Evolutionary conservation across 2,113 vertebrate species (phyloP).

Genomic region (Condylura cristata): DNA sequence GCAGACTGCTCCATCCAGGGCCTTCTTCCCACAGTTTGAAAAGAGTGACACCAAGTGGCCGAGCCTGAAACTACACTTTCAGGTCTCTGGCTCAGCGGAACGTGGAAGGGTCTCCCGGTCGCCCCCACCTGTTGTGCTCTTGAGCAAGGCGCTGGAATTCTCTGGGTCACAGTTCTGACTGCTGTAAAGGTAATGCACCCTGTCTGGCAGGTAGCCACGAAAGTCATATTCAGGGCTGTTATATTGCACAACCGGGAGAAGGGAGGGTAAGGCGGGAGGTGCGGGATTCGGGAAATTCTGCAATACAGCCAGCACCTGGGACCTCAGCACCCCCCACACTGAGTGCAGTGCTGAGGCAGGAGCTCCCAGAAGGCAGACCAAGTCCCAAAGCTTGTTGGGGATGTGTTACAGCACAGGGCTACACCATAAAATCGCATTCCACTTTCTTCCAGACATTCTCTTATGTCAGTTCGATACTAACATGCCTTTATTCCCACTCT

Average conservation of each 20-base stretch:
- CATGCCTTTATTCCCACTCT: neutral
- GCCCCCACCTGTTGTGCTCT: neutral
- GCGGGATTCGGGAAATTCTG: neutral
- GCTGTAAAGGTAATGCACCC: neutral
- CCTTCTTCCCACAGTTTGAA: conserved; percentile 16
- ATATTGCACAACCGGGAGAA: neutral
- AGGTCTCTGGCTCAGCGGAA: fast-evolving
- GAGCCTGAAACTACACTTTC: neutral
- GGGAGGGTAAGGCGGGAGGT: too few relatives aligned
- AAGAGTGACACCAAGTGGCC: conserved; percentile 80
- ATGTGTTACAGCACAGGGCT: neutral
- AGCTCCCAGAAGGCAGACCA: neutral
- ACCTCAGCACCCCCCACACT: neutral
- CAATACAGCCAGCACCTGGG: fast-evolving
- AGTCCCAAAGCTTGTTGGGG: neutral
- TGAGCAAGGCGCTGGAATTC: neutral
- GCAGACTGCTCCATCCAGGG: neutral
- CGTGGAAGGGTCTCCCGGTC: too few relatives aligned
- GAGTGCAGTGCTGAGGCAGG: neutral
- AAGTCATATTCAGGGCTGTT: neutral
- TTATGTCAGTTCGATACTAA: neutral
- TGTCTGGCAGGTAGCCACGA: neutral
- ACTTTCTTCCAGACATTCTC: neutral
- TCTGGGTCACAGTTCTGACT: neutral
- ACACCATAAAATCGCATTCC: neutral